Evolutionary conservation across 2,797 vertebrate species (phyloP).

Genomic region (Anabas testudineus): DNA sequence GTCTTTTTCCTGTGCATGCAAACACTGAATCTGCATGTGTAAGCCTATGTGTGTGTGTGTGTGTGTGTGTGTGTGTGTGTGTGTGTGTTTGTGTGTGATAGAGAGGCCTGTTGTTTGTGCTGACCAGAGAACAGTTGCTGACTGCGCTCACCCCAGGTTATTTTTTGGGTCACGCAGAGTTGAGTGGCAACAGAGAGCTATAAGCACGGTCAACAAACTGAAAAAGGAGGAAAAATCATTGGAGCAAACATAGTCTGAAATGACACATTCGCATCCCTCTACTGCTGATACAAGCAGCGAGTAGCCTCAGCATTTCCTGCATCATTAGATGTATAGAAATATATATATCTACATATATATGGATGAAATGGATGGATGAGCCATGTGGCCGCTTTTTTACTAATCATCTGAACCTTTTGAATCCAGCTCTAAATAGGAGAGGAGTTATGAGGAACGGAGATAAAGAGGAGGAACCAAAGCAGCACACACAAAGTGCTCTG

Average conservation of each 20-base stretch:
- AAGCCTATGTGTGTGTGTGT: slow-evolving; percentile 14
- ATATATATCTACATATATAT: slow-evolving; percentile 2
- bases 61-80: slow-evolving; percentile 24
- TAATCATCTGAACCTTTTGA: slow-evolving; percentile 46
- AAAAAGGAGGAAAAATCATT: slow-evolving; percentile 39
- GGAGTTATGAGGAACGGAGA: slow-evolving; percentile 21
- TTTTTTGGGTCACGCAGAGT: slow-evolving; percentile 73
- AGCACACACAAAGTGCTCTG: slow-evolving; percentile 65
- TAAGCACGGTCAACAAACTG: slow-evolving; percentile 38
- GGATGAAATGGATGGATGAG: slow-evolving; percentile 19
- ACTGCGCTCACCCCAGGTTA: slow-evolving; percentile 65
- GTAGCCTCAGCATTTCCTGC: slow-evolving; percentile 13
- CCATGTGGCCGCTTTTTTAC: slow-evolving; percentile 25
- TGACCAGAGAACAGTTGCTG: slow-evolving; percentile 71
- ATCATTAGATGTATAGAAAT: too few relatives aligned
- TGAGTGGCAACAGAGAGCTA: slow-evolving; percentile 59
- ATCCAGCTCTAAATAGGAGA: slow-evolving; percentile 48
- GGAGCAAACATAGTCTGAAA: slow-evolving; percentile 54
- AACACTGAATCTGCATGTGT: slow-evolving; percentile 42
- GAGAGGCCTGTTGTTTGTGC: slow-evolving; percentile 54
- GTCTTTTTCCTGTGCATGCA: slow-evolving; percentile 26
- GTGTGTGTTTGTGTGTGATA: slow-evolving; percentile 9
- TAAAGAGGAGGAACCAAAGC: slow-evolving; percentile 49
- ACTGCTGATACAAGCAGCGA: slow-evolving; percentile 42
- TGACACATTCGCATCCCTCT: slow-evolving; percentile 45